Conservation (phyloP, 64 coral and sea anemone genomes). For the Stichodactyla mertensii region DNA sequence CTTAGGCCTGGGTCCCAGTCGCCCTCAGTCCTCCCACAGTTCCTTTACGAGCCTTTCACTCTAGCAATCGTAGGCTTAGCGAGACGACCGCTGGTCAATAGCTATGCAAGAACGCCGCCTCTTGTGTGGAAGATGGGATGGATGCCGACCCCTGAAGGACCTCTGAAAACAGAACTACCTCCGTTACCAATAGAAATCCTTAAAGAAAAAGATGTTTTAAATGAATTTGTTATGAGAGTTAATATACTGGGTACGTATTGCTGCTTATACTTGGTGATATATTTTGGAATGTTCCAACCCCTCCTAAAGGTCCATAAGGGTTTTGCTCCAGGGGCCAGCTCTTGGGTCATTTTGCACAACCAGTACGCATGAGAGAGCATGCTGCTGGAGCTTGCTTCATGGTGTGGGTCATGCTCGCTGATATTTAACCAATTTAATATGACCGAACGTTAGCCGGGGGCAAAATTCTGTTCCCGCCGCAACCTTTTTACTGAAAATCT, state of each 20-base stretch:
- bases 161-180: conserved; percentile 72
- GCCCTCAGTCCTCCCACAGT: conserved; percentile 58
- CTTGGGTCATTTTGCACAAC: no score
- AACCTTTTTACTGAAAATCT: no score
- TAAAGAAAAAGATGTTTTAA: conserved; percentile 94
- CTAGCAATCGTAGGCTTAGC: conserved; percentile 65
- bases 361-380: no score
- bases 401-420: no score
- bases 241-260: conserved; percentile 75
- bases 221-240: conserved; percentile 87
- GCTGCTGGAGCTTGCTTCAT: no score
- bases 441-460: no score
- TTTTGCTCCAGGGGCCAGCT: no score
- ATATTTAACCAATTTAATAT: no score
- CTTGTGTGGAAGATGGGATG: conserved; percentile 96
- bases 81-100: conserved; percentile 89
- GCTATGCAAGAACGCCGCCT: conserved; percentile 78
- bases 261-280: no score
- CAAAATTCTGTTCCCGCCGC: no score
- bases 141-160: conserved; percentile 70
- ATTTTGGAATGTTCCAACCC: no score
- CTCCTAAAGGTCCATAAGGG: no score
- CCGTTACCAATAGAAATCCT: conserved; percentile 93
- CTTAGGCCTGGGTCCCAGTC: conserved; percentile 29
- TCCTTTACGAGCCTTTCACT: conserved; percentile 68